Conservation (phyloP, 2,888 invertebrate species). For the Microctonus hyperodae region DNA sequence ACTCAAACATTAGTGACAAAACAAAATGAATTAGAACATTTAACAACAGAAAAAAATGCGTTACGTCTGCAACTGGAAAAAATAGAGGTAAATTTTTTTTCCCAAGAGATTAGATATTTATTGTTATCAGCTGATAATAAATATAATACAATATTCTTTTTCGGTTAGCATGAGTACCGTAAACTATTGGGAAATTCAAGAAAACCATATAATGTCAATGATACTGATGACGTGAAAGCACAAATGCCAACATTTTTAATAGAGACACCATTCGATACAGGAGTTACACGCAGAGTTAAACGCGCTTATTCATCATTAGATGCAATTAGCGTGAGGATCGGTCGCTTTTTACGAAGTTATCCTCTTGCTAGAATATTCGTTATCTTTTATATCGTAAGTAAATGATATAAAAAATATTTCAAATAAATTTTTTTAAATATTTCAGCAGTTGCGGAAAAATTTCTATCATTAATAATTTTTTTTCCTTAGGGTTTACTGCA, state of each 20-base stretch:
- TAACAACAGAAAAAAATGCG: constrained; percentile 87
- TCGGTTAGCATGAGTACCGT: constrained; percentile 69
- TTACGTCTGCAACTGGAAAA: constrained; percentile 84
- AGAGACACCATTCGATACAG: constrained; percentile 79
- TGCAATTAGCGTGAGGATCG: constrained; percentile 79
- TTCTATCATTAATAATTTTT: constrained; percentile 9
- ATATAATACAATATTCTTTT: constrained; percentile 16
- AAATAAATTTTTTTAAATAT: neutral
- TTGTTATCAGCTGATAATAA: constrained; percentile 3
- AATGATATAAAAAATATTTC: constrained; percentile 4
- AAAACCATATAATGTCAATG: constrained; percentile 69
- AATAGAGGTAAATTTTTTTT: constrained; percentile 68
- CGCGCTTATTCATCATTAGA: constrained; percentile 79
- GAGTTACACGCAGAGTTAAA: constrained; percentile 78
- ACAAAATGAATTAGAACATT: constrained; percentile 82
- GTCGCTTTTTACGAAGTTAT: constrained; percentile 80
- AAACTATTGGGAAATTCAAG: constrained; percentile 66
- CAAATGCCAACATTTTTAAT: constrained; percentile 75
- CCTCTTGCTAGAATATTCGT: constrained; percentile 83
- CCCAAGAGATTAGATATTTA: neutral
- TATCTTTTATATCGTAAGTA: constrained; percentile 80
- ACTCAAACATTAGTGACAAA: constrained; percentile 87
- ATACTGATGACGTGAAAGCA: constrained; percentile 74
- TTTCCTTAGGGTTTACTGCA: constrained; percentile 57
- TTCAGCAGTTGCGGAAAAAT: neutral